Evolutionary conservation across 2,113 vertebrate genomes (phyloP).

Genomic region (Anhinga anhinga): DNA sequence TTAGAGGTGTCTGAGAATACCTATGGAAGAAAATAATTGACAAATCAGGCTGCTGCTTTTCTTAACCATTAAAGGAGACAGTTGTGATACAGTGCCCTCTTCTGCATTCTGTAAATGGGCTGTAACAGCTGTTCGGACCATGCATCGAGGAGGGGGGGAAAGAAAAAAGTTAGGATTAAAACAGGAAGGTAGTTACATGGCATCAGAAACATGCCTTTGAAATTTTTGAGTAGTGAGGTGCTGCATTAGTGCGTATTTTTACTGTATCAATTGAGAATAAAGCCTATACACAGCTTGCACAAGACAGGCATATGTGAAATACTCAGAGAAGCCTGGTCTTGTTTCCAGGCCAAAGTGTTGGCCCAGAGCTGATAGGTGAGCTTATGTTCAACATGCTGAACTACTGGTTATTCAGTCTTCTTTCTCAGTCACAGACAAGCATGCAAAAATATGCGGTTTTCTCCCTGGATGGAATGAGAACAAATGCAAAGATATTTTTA

Average conservation of each 20-base stretch:
- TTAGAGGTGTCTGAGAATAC: background rate
- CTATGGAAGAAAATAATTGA: background rate
- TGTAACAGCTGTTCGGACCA: background rate
- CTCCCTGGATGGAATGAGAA: background rate
- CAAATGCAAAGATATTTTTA: background rate
- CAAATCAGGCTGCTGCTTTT: background rate
- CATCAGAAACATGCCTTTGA: background rate
- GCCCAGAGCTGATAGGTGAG: background rate
- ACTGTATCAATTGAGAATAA: background rate
- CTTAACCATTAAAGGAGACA: background rate
- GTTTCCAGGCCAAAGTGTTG: background rate
- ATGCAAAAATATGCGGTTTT: background rate
- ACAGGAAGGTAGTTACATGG: background rate
- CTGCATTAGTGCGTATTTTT: background rate
- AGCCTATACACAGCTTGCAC: background rate
- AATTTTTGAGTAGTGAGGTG: background rate
- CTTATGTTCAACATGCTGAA: background rate
- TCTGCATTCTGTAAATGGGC: background rate
- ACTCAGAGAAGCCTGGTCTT: background rate
- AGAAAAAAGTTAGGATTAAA: background rate
- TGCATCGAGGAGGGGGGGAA: background rate
- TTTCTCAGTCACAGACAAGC: background rate
- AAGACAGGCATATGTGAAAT: background rate
- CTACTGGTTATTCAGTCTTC: background rate
- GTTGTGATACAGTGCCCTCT: background rate